These are phyloP conservation scores for Polia nebulosa DNA, from an alignment of 2,888 invertebrate species.

Conservation along the genomic window DNA sequence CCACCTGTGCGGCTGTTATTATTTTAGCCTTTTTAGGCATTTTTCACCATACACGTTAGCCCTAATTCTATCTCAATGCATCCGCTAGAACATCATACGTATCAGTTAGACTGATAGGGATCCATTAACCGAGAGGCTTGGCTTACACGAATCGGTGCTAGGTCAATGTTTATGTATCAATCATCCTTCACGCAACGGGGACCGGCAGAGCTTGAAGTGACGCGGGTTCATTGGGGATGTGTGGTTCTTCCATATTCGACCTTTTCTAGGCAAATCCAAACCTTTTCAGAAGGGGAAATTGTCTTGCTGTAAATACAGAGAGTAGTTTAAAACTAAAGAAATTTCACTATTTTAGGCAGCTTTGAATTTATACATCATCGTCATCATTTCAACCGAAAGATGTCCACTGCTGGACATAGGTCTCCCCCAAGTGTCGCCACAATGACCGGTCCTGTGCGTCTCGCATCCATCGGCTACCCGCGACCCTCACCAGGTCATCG, in stretches of 20 bases:
- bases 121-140: slow-evolving; percentile 58
- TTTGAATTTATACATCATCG: too few relatives aligned
- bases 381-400: too few relatives aligned
- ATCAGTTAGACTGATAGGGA: slow-evolving; percentile 47
- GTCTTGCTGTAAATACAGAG: not conserved
- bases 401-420: too few relatives aligned
- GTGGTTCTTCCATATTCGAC: not conserved
- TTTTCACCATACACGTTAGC: not conserved
- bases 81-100: slow-evolving; percentile 39
- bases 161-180: slow-evolving; percentile 60
- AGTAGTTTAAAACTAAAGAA: not conserved
- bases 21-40: too few relatives aligned
- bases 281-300: not conserved
- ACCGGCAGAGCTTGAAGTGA: slow-evolving; percentile 23
- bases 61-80: slow-evolving; percentile 48
- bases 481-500: too few relatives aligned
- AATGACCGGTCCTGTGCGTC: too few relatives aligned
- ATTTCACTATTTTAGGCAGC: too few relatives aligned
- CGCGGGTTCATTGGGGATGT: not conserved
- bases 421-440: too few relatives aligned
- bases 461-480: too few relatives aligned
- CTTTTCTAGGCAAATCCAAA: not conserved
- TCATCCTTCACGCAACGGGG: slow-evolving; percentile 28
- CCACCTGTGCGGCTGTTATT: too few relatives aligned
- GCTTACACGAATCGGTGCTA: slow-evolving; percentile 38